Percentiles rank a stretch among this genome's conserved stretches.
Conservation (phyloP, 1,140 invertebrate species). For the Halictus rubicundus region DNA sequence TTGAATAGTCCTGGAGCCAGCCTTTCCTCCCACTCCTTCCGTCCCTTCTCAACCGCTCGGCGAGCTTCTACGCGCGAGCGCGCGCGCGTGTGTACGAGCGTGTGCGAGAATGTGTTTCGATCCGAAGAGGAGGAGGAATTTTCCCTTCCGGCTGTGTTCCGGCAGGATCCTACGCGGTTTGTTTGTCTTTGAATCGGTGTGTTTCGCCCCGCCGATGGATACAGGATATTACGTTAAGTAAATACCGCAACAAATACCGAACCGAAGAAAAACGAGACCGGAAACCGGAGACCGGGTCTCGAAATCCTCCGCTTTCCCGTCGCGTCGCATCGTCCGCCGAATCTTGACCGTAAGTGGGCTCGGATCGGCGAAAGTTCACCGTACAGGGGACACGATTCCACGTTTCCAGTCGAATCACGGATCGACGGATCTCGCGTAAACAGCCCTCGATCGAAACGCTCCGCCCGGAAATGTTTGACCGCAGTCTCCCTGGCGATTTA, state of each 20-base stretch:
- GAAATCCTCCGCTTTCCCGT: too few relatives aligned
- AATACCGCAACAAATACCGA: conserved; percentile 20
- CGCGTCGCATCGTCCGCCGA: neutral
- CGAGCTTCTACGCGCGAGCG: too few relatives aligned
- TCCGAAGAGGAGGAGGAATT: neutral
- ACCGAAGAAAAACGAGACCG: neutral
- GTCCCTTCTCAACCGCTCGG: too few relatives aligned
- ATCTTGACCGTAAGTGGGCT: conserved; percentile 5
- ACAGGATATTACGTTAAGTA: conserved; percentile 15
- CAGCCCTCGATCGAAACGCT: neutral
- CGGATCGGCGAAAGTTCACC: neutral
- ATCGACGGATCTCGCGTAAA: neutral
- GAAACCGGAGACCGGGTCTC: too few relatives aligned
- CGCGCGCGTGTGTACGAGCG: too few relatives aligned
- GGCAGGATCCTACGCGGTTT: neutral
- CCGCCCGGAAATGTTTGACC: neutral
- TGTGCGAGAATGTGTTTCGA: too few relatives aligned
- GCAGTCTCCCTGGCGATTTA: too few relatives aligned
- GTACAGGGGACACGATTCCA: neutral
- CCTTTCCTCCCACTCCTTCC: neutral
- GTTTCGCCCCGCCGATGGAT: neutral
- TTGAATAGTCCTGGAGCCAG: conserved; percentile 61
- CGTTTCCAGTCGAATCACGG: neutral
- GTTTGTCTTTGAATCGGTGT: neutral
- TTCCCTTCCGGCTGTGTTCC: neutral